Percentiles rank a stretch among this genome's conserved stretches.
Evolutionary conservation across 2,113 vertebrate species (phyloP).

Genomic region (Odocoileus hemionus): DNA sequence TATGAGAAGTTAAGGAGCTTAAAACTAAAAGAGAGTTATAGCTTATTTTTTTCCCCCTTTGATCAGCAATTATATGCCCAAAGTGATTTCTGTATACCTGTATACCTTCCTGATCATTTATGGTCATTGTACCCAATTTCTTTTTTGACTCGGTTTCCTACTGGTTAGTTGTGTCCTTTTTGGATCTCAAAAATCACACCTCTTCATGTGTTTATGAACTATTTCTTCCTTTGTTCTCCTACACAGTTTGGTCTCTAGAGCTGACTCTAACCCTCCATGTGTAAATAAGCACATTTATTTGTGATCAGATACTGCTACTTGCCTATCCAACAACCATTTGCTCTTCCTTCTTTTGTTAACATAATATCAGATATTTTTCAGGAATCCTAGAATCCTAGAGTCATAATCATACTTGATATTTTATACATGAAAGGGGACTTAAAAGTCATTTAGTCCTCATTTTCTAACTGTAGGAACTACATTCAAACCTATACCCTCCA

Average conservation of each 20-base stretch:
- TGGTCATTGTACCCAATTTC: neutral
- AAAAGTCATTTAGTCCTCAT: neutral
- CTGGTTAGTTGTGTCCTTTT: neutral
- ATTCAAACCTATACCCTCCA: neutral
- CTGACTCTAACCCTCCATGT: neutral
- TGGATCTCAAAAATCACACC: neutral
- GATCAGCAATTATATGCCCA: neutral
- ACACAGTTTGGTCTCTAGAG: neutral
- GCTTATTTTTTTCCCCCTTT: neutral
- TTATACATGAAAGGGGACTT: neutral
- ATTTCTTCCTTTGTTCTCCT: neutral
- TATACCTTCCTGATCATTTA: neutral
- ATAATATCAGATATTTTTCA: neutral
- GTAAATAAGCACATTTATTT: constrained; percentile 9
- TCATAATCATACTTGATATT: neutral
- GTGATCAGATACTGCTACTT: neutral
- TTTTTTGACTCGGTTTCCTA: neutral
- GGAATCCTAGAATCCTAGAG: neutral
- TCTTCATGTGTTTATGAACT: neutral
- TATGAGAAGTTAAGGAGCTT: neutral
- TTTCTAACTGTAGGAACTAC: neutral
- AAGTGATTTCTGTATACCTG: neutral
- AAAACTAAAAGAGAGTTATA: neutral
- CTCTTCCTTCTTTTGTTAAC: neutral
- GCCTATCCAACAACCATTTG: neutral